Conservation (phyloP, 2,113 vertebrate species). For the Phylloscopus trochilus region DNA sequence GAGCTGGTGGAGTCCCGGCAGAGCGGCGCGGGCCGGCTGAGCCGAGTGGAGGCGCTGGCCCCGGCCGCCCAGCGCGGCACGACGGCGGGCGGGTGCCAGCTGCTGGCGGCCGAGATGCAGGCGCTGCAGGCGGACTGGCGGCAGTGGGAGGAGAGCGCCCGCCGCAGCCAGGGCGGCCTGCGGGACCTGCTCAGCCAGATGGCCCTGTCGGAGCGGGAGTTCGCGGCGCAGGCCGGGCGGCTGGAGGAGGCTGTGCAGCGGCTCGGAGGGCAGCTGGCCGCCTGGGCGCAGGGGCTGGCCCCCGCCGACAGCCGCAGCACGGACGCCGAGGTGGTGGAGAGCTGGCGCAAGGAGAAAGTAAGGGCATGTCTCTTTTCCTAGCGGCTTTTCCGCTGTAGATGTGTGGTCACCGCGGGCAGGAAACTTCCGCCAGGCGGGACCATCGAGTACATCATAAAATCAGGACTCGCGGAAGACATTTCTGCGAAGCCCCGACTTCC, state of each 20-base stretch:
- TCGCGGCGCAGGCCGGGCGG: slow-evolving; percentile 70
- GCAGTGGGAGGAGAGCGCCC: slow-evolving; percentile 88
- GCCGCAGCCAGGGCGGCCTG: slow-evolving; percentile 77
- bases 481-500: not conserved
- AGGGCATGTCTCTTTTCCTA: slow-evolving; percentile 36
- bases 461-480: not conserved
- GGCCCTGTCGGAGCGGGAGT: slow-evolving; percentile 85
- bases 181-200: slow-evolving; percentile 80
- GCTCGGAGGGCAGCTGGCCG: slow-evolving; percentile 74
- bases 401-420: not conserved
- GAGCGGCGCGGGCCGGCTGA: slow-evolving; percentile 83
- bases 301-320: slow-evolving; percentile 81
- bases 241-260: slow-evolving; percentile 82
- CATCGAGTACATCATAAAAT: too few species aligned
- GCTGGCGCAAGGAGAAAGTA: slow-evolving; percentile 89
- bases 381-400: not conserved
- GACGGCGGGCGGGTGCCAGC: slow-evolving; percentile 80
- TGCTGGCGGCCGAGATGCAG: slow-evolving; percentile 86
- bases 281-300: slow-evolving; percentile 78
- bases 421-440: not conserved
- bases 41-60: slow-evolving; percentile 82
- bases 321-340: slow-evolving; percentile 81
- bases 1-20: slow-evolving; percentile 90
- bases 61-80: slow-evolving; percentile 80
- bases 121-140: slow-evolving; percentile 87